A percentile compares a stretch with the other conserved stretches of the same genome.
Evolutionary conservation across 1,140 invertebrate genomes (phyloP).

Genomic region (Orussus abietinus): DNA sequence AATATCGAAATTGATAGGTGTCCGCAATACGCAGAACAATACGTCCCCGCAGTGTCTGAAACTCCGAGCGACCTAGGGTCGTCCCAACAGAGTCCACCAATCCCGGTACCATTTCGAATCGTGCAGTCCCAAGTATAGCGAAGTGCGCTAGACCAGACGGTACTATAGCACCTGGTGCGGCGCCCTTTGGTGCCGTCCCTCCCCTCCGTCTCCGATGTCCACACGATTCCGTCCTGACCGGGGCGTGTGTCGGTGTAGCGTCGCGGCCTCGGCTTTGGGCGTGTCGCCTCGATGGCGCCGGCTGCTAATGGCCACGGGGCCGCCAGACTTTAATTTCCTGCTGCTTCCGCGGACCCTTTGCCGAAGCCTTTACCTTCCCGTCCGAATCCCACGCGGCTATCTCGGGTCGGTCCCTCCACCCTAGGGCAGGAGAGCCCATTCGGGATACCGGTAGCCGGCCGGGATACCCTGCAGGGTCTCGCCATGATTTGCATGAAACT

Average conservation of each 20-base stretch:
- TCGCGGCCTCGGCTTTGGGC: too few species aligned
- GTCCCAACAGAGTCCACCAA: too few species aligned
- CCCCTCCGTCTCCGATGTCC: too few species aligned
- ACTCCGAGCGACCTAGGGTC: background rate
- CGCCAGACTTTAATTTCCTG: slow-evolving; percentile 56
- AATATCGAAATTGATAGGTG: too few species aligned
- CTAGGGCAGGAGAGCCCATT: slow-evolving; percentile 18
- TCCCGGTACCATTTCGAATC: too few species aligned
- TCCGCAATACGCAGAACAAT: too few species aligned
- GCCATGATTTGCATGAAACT: slow-evolving; percentile 43
- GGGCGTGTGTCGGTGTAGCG: too few species aligned
- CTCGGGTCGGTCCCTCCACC: slow-evolving; percentile 17
- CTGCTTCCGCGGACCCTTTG: slow-evolving; percentile 52
- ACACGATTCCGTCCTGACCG: too few species aligned
- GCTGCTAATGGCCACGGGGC: slow-evolving; percentile 51
- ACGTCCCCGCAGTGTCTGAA: background rate
- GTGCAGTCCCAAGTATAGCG: too few species aligned
- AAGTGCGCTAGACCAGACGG: too few species aligned
- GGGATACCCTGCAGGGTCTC: background rate
- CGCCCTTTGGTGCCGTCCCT: too few species aligned
- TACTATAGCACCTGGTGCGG: too few species aligned
- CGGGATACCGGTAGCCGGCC: slow-evolving; percentile 3
- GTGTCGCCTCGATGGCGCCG: slow-evolving; percentile 56
- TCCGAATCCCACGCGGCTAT: slow-evolving; percentile 44
- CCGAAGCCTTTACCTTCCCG: slow-evolving; percentile 47